These are phyloP conservation scores for Poecilia velifera DNA, from an alignment of 2,797 vertebrate species.

Conservation along the genomic window DNA sequence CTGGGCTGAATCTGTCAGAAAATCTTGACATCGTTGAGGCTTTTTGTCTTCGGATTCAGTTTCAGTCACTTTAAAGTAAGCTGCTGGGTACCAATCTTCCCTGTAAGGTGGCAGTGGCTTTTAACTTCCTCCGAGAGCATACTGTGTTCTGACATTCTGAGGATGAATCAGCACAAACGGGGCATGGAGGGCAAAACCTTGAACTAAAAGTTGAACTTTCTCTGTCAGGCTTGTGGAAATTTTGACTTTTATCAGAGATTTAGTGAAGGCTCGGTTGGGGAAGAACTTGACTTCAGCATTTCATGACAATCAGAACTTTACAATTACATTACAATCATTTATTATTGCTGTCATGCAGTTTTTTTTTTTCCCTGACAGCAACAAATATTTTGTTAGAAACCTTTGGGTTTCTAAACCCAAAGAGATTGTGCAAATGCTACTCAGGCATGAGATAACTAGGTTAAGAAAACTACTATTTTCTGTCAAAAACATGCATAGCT, in stretches of 20 bases:
- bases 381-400: background rate
- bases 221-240: too few species aligned
- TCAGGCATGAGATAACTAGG: background rate
- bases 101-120: slow-evolving; percentile 5
- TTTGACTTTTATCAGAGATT: too few species aligned
- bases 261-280: too few species aligned
- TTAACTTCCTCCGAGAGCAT: slow-evolving; percentile 15
- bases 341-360: background rate
- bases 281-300: too few species aligned
- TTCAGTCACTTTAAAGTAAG: background rate
- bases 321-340: background rate
- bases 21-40: background rate
- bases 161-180: slow-evolving; percentile 38
- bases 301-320: too few species aligned
- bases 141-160: slow-evolving; percentile 30
- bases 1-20: background rate
- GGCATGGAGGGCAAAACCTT: slow-evolving; percentile 36
- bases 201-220: slow-evolving; percentile 6
- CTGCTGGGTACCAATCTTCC: slow-evolving; percentile 2
- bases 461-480: background rate
- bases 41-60: background rate
- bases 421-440: background rate
- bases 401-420: too few species aligned
- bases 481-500: background rate
- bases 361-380: background rate